Conservation (phyloP, 1,140 invertebrate genomes). For the Bombus pyrosoma region DNA sequence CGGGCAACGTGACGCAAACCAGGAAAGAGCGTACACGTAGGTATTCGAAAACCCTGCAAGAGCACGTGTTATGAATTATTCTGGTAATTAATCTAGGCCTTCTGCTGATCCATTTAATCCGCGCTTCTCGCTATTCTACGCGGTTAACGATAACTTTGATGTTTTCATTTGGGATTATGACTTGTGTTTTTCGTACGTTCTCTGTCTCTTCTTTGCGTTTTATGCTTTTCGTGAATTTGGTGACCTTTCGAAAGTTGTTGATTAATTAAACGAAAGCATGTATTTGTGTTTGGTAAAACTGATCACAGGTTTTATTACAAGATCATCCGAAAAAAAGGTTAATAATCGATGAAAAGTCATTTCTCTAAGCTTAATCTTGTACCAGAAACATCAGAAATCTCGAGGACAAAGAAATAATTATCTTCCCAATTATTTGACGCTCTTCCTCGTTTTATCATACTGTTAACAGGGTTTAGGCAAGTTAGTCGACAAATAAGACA, state of each 20-base stretch:
- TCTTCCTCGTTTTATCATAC: background rate
- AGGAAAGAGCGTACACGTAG: background rate
- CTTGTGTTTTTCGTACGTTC: background rate
- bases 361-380: background rate
- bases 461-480: background rate
- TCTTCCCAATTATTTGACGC: background rate
- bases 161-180: background rate
- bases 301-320: too few relatives aligned
- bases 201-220: too few relatives aligned
- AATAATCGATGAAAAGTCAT: too few relatives aligned
- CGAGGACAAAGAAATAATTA: background rate
- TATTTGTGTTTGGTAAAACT: too few relatives aligned
- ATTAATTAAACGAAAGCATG: too few relatives aligned
- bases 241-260: too few relatives aligned
- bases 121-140: background rate
- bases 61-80: conserved; percentile 57
- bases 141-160: background rate
- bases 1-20: conserved; percentile 14
- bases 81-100: conserved; percentile 47
- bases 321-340: too few relatives aligned
- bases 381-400: background rate
- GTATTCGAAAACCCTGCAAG: background rate
- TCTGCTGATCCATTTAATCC: background rate
- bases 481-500: background rate
- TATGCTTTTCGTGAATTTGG: too few relatives aligned